Base-by-base conservation (phyloP, 2,888 invertebrate species). In the Acanthopleura granulata region DNA sequence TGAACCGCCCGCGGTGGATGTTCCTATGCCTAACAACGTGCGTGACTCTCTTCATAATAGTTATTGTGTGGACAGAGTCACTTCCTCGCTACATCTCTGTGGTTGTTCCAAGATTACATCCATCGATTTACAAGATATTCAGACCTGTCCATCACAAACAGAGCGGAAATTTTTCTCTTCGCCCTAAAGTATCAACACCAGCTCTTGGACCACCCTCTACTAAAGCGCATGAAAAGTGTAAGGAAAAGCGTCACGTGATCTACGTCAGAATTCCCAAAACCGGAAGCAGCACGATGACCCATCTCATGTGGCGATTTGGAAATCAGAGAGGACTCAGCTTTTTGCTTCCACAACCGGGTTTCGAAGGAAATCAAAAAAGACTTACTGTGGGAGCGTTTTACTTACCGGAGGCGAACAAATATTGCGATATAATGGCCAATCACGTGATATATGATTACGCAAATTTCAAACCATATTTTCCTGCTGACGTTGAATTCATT, bases 231-330 rank as follows among this genome's bases (percentile, higher is more conserved):
- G 40, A 3, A 3, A 40, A 40, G 40, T 57, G 57, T 57, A n/a
- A n/a, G 57, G 66, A 66, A 27, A 18, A 25, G 6, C 22, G 29
- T 6, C 66, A 66, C 29, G 66, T 66, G 66, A 27, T 66, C 15
- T 66, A 66, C 29, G 29, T 66, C 4, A 66, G 66, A 66, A 66
- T 66, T 6, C 66, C 66, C 25, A 66, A 66, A 27, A 66, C 66
- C 66, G 66, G 66, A 66, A 66, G 66, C 25, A 66, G 66, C 29
- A 66, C 66, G 27, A 66, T 66, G 66, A 66, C 66, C 22, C 25
- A 22, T 27, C 16, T 66, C 16, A 66, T 66, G 29, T 66, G 66
- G 66, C 66, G 66, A 12, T 66, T 66, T 25, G 66, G 66, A 27
- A 16, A 22, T 15, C 18, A 15, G 25, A 66, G 29, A 66, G 29